These are phyloP conservation scores for Heterodera carotae DNA, from an alignment of 1,140 invertebrate genomes.

Conservation along the genomic window DNA sequence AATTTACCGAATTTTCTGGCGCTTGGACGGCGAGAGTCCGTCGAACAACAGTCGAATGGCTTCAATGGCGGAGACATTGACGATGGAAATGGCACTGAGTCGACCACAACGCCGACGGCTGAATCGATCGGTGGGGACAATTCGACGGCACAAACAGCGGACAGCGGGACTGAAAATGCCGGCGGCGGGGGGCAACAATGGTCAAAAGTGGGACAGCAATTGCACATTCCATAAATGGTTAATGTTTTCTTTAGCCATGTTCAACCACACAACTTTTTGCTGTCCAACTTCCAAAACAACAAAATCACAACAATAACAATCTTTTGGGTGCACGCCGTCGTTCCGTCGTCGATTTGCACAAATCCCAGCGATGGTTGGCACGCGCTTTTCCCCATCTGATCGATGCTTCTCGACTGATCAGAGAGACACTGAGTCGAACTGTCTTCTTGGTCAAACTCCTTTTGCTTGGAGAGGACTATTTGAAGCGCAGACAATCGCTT, in stretches of 20 bases:
- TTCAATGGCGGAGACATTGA: slow-evolving; percentile 4
- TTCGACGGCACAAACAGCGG: not conserved
- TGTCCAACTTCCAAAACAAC: not conserved
- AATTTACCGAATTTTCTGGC: slow-evolving; percentile 26
- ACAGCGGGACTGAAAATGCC: not conserved
- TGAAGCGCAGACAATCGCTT: not conserved
- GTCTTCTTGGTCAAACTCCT: slow-evolving; percentile 39
- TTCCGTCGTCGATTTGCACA: slow-evolving; percentile 4
- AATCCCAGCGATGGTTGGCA: not conserved
- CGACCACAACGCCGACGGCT: not conserved
- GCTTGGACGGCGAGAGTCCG: not conserved
- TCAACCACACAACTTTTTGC: not conserved
- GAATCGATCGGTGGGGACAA: slow-evolving; percentile 4
- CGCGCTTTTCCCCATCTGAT: slow-evolving; percentile 25
- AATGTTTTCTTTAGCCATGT: not conserved
- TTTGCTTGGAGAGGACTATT: slow-evolving; percentile 25
- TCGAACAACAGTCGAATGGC: not conserved
- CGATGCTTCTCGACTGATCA: slow-evolving; percentile 13
- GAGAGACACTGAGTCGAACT: slow-evolving; percentile 28
- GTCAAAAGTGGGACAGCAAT: not conserved
- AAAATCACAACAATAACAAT: too few species aligned
- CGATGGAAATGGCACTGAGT: not conserved
- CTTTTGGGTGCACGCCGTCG: not conserved
- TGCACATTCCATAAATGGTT: too few species aligned
- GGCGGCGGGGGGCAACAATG: not conserved